Conservation (phyloP, 1,140 invertebrate species). For the Zaprionus africanus region DNA sequence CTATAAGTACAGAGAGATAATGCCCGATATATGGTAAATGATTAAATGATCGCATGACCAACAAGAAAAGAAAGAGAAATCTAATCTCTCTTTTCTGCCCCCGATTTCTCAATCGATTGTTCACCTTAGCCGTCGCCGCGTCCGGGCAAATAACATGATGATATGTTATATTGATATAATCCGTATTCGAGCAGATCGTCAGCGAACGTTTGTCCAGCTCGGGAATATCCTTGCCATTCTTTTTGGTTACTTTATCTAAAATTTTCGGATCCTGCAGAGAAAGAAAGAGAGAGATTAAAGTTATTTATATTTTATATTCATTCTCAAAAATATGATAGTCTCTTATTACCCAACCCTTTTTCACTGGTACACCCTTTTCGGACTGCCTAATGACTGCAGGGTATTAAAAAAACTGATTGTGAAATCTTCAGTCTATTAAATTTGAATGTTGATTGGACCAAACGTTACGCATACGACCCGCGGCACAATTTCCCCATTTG, state of each 20-base stretch:
- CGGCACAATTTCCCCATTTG: constrained; percentile 27
- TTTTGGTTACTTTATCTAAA: constrained; percentile 90
- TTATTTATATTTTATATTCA: not conserved
- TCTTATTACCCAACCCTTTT: not conserved
- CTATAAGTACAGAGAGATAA: constrained; percentile 86
- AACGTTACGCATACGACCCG: constrained; percentile 43
- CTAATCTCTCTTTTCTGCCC: not conserved
- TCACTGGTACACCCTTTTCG: not conserved
- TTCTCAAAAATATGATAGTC: not conserved
- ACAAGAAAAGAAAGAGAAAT: not conserved
- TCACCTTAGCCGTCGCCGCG: constrained; percentile 95
- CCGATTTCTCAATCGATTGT: not conserved
- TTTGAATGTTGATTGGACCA: constrained; percentile 14
- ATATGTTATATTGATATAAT: constrained; percentile 99
- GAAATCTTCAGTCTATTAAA: constrained; percentile 20
- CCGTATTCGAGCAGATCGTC: constrained; percentile 99
- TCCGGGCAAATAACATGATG: constrained; percentile 98
- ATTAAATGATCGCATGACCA: constrained; percentile 16
- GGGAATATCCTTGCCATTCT: constrained; percentile 89
- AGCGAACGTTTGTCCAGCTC: constrained; percentile 96
- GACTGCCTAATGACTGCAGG: not conserved
- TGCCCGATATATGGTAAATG: constrained; percentile 47
- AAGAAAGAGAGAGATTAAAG: constrained; percentile 13
- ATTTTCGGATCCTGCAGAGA: constrained; percentile 92
- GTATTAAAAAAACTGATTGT: not conserved